Evolutionary conservation across 2,113 vertebrate genomes (phyloP), one percentile per base, ranked within the genome.

Genomic region (Chroicocephalus ridibundus): DNA sequence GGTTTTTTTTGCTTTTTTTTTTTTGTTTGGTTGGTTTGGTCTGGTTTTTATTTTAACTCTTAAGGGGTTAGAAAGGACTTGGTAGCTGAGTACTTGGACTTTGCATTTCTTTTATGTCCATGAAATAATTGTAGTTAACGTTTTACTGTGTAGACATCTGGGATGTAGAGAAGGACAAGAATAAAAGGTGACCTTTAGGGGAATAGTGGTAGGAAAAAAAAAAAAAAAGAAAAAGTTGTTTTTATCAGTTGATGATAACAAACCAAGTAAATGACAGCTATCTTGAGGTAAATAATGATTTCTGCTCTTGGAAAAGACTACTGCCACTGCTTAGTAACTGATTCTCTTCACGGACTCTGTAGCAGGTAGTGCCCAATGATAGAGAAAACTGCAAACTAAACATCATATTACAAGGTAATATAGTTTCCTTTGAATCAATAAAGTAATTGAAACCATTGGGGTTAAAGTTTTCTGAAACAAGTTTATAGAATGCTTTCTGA

Each of bases 401-500:
- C 76, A 79, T 55, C 34, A 24, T 69, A 64, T 84, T 94, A 42
- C 44, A 76, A 82, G 27, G 22, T 86, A 75, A 44, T 89, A 54
- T 32, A 9, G 31, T 82, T 93, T 86, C 20, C 25, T 71, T 85
- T 94, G 74, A 77, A 71, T 90, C 32, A 78, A 14, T 92, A 72
- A 86, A 69, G 62, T 47, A 65, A 61, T 49, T 77, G 21, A 88
- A 94, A 61, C 29, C 21, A 70, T 55, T 86, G 20, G 32, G 68
- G 66, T 93, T 79, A 81, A 96, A 91, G 26, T 94, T 96, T 91
- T 75, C 47, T 94, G 46, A 70, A 82, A 36, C 47, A 54, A 91
- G 65, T 76, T 91, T 88, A 64, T 57, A 66, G 65, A 94, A 90
- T 87, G 55, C 42, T 66, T 93, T 96, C 71, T 91, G 52, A 91